Evolutionary conservation across 2,113 vertebrate species (phyloP), one percentile per base, ranked within the genome.

Genomic region (Lynx canadensis): DNA sequence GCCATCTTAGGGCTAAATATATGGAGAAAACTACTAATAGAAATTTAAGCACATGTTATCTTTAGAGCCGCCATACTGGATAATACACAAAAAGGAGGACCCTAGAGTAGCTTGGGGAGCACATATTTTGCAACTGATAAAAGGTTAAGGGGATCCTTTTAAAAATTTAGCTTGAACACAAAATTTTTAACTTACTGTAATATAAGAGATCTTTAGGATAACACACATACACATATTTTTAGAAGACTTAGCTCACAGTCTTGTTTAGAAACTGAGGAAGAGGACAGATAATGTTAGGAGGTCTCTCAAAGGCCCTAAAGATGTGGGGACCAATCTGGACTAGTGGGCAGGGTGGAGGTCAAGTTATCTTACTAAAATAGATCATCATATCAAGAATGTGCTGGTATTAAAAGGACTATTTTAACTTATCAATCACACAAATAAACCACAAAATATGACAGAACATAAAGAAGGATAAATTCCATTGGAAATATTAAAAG

Each of bases 361-460:
- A 95, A 74, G 21, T 50, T 85, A 84, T 18, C 33, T 82, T 90
- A 12, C 25, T 76, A 92, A 92, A 93, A 96, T 73, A 69, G 16
- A 74, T 66, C 33, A 94, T 11, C 33, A 94, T 11, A 95, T 25
- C 23, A 89, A 78, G 41, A 87, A 79, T 80, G 68, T 95, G n/a
- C 66, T 78, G 13, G 14, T n/a, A 91, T 1, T 89, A 93, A 83
- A 92, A 96, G 19, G 16, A 48, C 27, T 60, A 65, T 60, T 97
- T 96, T 81, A 83, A 41, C 23, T 81, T 81, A 81, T 50, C 25
- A 13, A 83, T 83, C 60, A 93, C 0, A 89, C 36, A 93, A 93
- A 96, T 55, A 84, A 89, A 94, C n/a, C 41, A 96, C 71, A 96
- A 91, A 91, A 85, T 92, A 95, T 55, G 45, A 84, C 19, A 93